Conservation (phyloP, 2,797 vertebrate species). For the Cheracebus regulus region DNA sequence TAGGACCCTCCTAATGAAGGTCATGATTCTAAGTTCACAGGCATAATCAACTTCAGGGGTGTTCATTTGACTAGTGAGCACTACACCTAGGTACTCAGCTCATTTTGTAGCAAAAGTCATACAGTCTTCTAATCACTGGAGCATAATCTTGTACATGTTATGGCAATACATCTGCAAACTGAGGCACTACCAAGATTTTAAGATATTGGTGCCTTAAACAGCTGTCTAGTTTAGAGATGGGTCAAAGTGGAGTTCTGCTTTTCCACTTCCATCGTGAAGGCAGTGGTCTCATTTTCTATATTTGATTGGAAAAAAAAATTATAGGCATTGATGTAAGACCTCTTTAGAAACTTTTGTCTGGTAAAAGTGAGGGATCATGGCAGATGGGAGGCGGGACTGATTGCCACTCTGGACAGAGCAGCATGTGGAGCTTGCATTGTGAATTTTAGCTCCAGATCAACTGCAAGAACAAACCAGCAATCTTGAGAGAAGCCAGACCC, state of each 20-base stretch:
- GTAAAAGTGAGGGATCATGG: background rate
- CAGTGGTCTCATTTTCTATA: background rate
- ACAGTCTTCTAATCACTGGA: background rate
- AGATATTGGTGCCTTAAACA: background rate
- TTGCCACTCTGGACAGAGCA: background rate
- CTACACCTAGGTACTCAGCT: background rate
- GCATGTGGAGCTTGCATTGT: background rate
- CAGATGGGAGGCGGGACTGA: background rate
- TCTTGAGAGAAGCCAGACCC: background rate
- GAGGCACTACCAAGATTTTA: background rate
- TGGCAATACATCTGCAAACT: background rate
- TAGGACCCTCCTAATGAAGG: background rate
- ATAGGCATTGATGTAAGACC: background rate
- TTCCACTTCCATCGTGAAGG: background rate
- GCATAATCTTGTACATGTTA: background rate
- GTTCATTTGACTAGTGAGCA: background rate
- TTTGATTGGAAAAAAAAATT: background rate
- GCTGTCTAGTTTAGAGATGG: background rate
- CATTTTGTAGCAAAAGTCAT: background rate
- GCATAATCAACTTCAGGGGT: background rate
- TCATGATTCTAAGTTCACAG: background rate
- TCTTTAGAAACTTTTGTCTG: background rate
- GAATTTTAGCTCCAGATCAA: background rate
- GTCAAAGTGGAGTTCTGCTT: background rate
- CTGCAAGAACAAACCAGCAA: background rate